Conservation (phyloP, 2,888 invertebrate genomes). For the Julus scanicus region DNA sequence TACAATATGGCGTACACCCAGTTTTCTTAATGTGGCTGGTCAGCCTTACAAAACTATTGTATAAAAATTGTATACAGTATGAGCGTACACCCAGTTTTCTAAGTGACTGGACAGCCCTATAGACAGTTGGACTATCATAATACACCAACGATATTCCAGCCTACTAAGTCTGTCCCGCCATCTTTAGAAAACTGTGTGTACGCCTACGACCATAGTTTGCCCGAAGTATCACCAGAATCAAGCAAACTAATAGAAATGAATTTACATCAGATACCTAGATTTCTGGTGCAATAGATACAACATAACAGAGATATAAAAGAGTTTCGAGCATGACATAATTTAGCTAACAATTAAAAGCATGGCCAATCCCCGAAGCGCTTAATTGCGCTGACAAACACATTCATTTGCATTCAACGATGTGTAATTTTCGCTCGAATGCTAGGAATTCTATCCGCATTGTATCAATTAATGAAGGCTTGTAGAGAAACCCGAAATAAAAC, state of each 20-base stretch:
- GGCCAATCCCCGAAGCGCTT: background rate
- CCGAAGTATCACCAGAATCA: background rate
- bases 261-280: background rate
- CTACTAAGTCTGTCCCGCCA: no score
- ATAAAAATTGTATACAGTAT: no score
- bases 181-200: no score
- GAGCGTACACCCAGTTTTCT: no score
- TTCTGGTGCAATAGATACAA: background rate
- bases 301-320: background rate
- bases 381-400: conserved; percentile 21
- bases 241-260: background rate
- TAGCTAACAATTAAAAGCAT: background rate
- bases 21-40: no score
- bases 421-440: background rate
- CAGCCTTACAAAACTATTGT: no score
- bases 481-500: background rate
- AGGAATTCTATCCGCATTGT: background rate
- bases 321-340: background rate
- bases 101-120: no score
- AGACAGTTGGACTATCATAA: no score
- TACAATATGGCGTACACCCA: no score
- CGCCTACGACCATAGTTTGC: background rate
- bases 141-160: no score
- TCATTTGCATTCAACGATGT: background rate
- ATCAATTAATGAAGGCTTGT: background rate